A percentile compares a stretch with the other conserved stretches of the same genome.
phyloP scores from a whole-genome alignment of 1,140 invertebrate genomes.

The Zaprionus nigranus region DNA sequence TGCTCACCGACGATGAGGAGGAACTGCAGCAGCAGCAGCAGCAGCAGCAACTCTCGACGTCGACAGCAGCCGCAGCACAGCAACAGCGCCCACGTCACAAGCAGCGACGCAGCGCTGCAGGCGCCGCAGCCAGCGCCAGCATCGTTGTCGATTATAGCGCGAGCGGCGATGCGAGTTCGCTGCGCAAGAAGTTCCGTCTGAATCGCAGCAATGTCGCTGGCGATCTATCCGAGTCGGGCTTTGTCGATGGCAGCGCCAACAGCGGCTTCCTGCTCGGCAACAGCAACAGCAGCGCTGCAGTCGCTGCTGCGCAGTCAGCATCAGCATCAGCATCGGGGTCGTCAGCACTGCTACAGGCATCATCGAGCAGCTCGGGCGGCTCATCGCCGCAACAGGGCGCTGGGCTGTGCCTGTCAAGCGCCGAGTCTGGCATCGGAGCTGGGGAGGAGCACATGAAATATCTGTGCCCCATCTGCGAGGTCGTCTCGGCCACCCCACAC shows the following conservation, averaged over 20 bases:
- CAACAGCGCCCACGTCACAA: constrained; percentile 61
- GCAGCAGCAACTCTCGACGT: constrained; percentile 27
- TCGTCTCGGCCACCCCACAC: constrained; percentile 86
- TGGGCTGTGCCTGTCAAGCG: constrained; percentile 65
- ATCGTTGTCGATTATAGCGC: constrained; percentile 70
- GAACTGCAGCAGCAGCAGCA: constrained; percentile 24
- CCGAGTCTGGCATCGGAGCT: constrained; percentile 74
- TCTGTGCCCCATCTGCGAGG: constrained; percentile 88
- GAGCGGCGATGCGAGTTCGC: constrained; percentile 69
- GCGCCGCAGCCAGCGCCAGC: constrained; percentile 64
- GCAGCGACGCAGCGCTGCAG: constrained; percentile 59
- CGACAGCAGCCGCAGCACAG: constrained; percentile 14
- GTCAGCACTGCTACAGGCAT: constrained; percentile 21
- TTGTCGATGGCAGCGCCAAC: constrained; percentile 71
- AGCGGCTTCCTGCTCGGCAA: constrained; percentile 59
- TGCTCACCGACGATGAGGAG: constrained; percentile 50
- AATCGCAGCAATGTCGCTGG: constrained; percentile 58
- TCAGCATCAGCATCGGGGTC: neutral
- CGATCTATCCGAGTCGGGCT: constrained; percentile 72
- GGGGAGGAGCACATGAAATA: constrained; percentile 85
- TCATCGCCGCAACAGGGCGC: constrained; percentile 68
- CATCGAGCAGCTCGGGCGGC: constrained; percentile 57
- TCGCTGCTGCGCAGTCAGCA: constrained; percentile 10
- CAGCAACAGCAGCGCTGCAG: constrained; percentile 42
- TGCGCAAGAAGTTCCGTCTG: constrained; percentile 81